Percentiles rank a stretch among this genome's conserved stretches.
phyloP scores from a whole-genome alignment of 2,113 vertebrate species.

The Pleuronectes platessa region DNA sequence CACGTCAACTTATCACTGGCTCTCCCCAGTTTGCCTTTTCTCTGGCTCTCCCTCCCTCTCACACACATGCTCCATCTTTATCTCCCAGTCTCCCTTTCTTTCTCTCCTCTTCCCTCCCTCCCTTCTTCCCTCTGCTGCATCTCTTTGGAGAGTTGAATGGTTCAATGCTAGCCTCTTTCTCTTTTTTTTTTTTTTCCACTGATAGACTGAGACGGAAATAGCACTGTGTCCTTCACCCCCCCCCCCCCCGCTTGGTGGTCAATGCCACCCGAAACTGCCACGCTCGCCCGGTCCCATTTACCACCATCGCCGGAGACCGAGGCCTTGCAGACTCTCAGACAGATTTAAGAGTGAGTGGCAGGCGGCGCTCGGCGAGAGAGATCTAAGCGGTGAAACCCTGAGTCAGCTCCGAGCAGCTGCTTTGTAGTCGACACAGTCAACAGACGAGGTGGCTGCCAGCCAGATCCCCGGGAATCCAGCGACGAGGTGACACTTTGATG shows the following conservation, averaged over 20 bases:
- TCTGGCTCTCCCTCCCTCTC: conserved; percentile 25
- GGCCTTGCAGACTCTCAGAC: conserved; percentile 34
- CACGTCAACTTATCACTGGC: conserved; percentile 67
- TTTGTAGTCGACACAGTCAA: conserved; percentile 64
- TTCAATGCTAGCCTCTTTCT: conserved; percentile 51
- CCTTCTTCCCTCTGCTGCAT: neutral
- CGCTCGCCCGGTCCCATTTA: conserved; percentile 49
- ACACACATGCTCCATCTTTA: conserved; percentile 45
- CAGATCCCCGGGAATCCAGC: conserved; percentile 52
- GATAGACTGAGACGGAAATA: conserved; percentile 68
- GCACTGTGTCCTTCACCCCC: conserved; percentile 61
- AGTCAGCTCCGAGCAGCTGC: conserved; percentile 72
- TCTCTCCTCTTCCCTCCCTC: neutral
- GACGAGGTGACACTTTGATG: conserved; percentile 44
- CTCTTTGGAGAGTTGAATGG: conserved; percentile 46
- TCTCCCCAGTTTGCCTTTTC: conserved; percentile 36
- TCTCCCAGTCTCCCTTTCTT: conserved; percentile 23
- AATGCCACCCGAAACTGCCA: conserved; percentile 54
- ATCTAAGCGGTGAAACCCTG: conserved; percentile 68
- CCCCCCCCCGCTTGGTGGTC: conserved; percentile 45
- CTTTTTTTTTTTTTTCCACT: conserved; percentile 36
- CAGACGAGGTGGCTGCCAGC: conserved; percentile 43
- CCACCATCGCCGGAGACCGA: conserved; percentile 3
- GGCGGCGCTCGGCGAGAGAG: conserved; percentile 28
- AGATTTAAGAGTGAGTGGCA: conserved; percentile 56